A percentile compares a stretch with the other conserved stretches of the same genome.
phyloP scores from a whole-genome alignment of 2,113 vertebrate genomes.

The Eubucco bourcierii region DNA sequence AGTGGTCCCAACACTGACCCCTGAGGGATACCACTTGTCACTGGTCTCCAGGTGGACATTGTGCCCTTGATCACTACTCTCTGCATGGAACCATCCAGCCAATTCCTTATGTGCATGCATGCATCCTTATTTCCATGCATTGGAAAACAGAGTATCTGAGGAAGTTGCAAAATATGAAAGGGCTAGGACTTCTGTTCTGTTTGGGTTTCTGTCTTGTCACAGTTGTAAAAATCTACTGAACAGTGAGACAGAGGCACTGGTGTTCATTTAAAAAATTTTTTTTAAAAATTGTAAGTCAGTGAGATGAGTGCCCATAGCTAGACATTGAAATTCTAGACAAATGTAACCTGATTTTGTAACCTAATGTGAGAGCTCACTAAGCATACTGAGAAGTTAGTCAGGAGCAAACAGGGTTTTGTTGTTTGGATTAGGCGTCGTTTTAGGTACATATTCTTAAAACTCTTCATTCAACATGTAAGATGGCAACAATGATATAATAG shows the following conservation, averaged over 20 bases:
- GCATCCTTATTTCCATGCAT: neutral
- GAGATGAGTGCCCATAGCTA: neutral
- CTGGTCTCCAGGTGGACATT: too few species aligned
- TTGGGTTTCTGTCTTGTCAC: neutral
- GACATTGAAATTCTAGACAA: neutral
- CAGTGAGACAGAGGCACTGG: neutral
- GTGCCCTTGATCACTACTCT: too few species aligned
- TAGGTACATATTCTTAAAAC: conserved; percentile 15
- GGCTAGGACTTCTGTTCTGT: neutral
- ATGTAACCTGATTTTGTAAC: neutral
- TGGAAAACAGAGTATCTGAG: neutral
- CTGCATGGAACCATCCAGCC: too few species aligned
- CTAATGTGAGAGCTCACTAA: neutral
- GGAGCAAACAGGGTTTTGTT: neutral
- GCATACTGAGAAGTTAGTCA: neutral
- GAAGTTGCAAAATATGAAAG: neutral
- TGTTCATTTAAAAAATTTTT: neutral
- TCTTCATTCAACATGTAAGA: neutral
- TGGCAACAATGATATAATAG: neutral
- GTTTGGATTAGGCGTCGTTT: neutral
- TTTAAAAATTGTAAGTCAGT: neutral
- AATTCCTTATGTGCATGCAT: too few species aligned
- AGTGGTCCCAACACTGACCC: too few species aligned
- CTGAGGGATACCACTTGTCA: too few species aligned
- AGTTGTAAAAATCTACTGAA: neutral